A percentile compares a stretch with the other conserved stretches of the same genome.
Conservation (phyloP, 37 sponge, comb jelly and placozoan species). For the Cladorhizidae sp. region DNA sequence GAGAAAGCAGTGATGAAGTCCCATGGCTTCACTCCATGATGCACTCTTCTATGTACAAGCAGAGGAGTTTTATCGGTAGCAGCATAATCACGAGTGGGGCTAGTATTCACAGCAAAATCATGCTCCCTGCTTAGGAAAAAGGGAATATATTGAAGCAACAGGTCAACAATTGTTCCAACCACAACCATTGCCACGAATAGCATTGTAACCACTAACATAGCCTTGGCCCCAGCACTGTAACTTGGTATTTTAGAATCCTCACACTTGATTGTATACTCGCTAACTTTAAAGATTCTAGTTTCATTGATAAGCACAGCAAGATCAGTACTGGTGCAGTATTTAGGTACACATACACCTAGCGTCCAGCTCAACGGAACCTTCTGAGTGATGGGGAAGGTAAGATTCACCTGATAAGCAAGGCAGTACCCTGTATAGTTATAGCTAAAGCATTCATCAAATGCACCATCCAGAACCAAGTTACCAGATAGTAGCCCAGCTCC, state of each 20-base stretch:
- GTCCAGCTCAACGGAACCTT: neutral
- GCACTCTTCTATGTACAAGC: neutral
- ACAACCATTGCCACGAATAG: slow-evolving; percentile 20
- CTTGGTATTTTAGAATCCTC: neutral
- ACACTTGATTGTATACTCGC: neutral
- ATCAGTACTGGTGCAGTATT: neutral
- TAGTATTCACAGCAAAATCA: neutral
- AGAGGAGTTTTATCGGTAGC: neutral
- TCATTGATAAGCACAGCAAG: neutral
- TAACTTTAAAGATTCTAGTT: neutral
- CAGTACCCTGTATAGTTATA: neutral
- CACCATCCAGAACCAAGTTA: neutral
- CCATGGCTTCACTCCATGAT: neutral
- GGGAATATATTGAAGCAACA: neutral
- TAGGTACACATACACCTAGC: slow-evolving; percentile 1
- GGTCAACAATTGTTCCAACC: slow-evolving; percentile 18
- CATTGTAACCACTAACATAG: slow-evolving; percentile 53
- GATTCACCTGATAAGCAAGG: neutral
- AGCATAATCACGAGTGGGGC: neutral
- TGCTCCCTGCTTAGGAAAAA: neutral
- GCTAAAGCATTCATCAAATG: neutral
- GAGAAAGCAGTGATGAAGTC: slow-evolving; percentile 61
- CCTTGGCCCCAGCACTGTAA: slow-evolving; percentile 42
- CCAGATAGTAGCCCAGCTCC: neutral
- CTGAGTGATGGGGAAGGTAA: neutral